Evolutionary conservation across 2,888 invertebrate genomes (phyloP), one percentile per base, ranked within the genome.

Genomic region (Chrysomela aeneicollis): DNA sequence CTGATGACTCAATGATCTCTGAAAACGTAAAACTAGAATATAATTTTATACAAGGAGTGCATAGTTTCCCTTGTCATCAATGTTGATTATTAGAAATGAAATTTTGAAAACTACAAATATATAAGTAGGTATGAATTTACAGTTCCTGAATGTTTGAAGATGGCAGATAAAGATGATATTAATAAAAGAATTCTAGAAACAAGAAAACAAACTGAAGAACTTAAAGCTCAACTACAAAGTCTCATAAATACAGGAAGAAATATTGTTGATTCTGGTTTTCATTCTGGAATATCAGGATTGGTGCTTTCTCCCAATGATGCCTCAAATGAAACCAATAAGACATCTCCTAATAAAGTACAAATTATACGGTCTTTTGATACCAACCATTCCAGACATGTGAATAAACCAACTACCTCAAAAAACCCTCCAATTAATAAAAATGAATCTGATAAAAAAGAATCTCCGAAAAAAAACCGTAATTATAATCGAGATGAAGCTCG

Each of bases 401-500:
- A 65, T 46, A 61, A 62, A 51, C 54, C 64, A 50, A 32, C 55
- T 26, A 42, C 37, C 58, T 17, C 53, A 1, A 22, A 58, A 51
- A 64, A 49, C 37, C 61, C 47, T 66, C 52, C 60, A 50, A 60
- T 35, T 17, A 37, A 54, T 18, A 58, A 51, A 35, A 59, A 50
- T 47, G 22, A 15, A 54, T 35, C 4, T 26, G 32, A 61, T 15
- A 54, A 64, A 22, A 47, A 54, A 18, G 57, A 59, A n/a, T 64
- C 65, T 52, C 69, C 69, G 17, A 74, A 68, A 58, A 77, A 76
- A 64, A 50, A 49, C 8, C 72, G 76, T 66, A 69, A 73, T 61
- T 87, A 88, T 73, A 84, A 86, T 77, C 81, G 83, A 0, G 83
- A 85, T 58, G 83, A 85, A 69, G 84, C 87, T 0, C 79, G 86